These are phyloP conservation scores for Amorpha juglandis DNA, from an alignment of 2,888 invertebrate genomes.

Conservation along the genomic window DNA sequence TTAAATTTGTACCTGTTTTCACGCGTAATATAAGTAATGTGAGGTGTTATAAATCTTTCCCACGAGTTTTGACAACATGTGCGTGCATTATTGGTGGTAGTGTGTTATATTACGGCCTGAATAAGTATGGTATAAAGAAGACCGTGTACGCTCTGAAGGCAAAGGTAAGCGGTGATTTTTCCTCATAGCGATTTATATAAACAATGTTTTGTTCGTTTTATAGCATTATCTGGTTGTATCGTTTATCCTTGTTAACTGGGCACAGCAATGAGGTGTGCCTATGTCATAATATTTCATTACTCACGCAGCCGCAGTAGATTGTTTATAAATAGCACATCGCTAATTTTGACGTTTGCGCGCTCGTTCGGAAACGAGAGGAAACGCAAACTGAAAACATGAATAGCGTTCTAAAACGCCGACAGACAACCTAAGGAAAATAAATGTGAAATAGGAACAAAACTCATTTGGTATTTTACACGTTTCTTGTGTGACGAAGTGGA, in stretches of 20 bases:
- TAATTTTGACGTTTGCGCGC: constrained; percentile 51
- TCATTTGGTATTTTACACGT: neutral
- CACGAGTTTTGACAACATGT: constrained; percentile 67
- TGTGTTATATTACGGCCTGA: constrained; percentile 66
- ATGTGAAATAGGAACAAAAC: neutral
- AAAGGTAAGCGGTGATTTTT: constrained; percentile 58
- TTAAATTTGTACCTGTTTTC: constrained; percentile 61
- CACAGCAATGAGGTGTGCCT: constrained; percentile 32
- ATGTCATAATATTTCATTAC: constrained; percentile 48
- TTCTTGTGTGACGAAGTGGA: neutral
- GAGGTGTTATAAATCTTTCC: constrained; percentile 59
- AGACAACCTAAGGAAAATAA: neutral
- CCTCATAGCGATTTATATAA: constrained; percentile 18
- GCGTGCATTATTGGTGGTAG: constrained; percentile 74
- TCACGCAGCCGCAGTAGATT: constrained; percentile 49
- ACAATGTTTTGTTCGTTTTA: neutral
- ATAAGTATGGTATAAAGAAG: constrained; percentile 63
- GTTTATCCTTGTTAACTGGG: constrained; percentile 1
- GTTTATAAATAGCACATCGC: constrained; percentile 63
- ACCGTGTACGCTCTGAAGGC: constrained; percentile 78
- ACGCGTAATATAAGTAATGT: constrained; percentile 64
- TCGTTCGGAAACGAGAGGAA: constrained; percentile 45
- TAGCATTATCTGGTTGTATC: neutral
- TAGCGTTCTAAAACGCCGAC: constrained; percentile 2
- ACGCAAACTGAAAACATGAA: constrained; percentile 14